A percentile compares a stretch with the other conserved stretches of the same genome.
Conservation (phyloP, 2,888 invertebrate species). For the Dendrolimus houi region DNA sequence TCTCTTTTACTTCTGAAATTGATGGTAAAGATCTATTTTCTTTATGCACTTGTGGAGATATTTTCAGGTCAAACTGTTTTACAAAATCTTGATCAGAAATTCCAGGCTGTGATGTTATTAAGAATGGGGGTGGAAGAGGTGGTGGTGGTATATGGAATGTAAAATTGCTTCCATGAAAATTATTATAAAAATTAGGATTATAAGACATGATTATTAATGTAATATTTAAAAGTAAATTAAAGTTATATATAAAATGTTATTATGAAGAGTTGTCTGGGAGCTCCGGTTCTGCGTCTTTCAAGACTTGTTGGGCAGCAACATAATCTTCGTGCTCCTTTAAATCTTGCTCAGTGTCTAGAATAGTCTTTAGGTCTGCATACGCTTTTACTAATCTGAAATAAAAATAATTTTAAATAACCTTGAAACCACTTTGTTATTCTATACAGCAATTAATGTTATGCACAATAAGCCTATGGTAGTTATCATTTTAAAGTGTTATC, state of each 20-base stretch:
- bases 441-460: background rate
- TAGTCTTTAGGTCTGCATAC: conserved; percentile 83
- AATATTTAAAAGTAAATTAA: conserved; percentile 30
- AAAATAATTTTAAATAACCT: background rate
- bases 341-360: conserved; percentile 84
- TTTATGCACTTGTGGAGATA: conserved; percentile 4
- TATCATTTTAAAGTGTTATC: too few species aligned
- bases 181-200: conserved; percentile 51
- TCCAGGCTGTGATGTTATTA: conserved; percentile 22
- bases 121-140: conserved; percentile 29
- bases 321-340: conserved; percentile 86
- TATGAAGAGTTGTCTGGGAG: conserved; percentile 54
- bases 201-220: conserved; percentile 58
- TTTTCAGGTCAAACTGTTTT: conserved; percentile 29
- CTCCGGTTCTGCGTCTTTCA: conserved; percentile 81
- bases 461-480: too few species aligned
- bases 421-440: background rate
- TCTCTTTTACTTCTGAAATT: conserved; percentile 32
- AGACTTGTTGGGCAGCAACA: conserved; percentile 78
- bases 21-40: conserved; percentile 12
- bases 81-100: conserved; percentile 39
- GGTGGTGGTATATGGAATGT: conserved; percentile 58
- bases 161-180: conserved; percentile 37
- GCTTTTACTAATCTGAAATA: conserved; percentile 82
- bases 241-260: conserved; percentile 26